Evolutionary conservation across 2,113 vertebrate species (phyloP).

Genomic region (Triplophysa dalaica): DNA sequence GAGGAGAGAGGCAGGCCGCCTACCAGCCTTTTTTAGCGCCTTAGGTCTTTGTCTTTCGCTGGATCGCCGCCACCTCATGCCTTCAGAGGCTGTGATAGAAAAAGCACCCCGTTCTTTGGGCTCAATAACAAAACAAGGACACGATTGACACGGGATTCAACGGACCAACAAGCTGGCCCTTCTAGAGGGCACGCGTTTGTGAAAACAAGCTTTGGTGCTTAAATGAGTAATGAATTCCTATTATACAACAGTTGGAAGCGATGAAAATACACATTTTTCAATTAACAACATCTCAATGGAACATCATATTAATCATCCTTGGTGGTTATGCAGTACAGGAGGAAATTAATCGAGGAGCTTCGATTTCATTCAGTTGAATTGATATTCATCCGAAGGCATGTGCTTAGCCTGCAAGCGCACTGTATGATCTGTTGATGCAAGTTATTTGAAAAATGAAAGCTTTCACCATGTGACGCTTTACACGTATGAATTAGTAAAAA

Average conservation of each 20-base stretch:
- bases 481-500: slow-evolving; percentile 7
- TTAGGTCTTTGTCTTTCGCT: slow-evolving; percentile 11
- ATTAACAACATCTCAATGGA: slow-evolving; percentile 19
- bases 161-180: not conserved
- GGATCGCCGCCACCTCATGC: slow-evolving; percentile 33
- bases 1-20: slow-evolving; percentile 40
- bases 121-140: slow-evolving; percentile 39
- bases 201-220: not conserved
- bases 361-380: slow-evolving; percentile 48
- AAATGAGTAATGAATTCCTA: slow-evolving; percentile 18
- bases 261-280: slow-evolving; percentile 44
- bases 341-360: slow-evolving; percentile 47
- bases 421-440: slow-evolving; percentile 31
- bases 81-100: slow-evolving; percentile 21
- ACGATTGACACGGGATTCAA: slow-evolving; percentile 13
- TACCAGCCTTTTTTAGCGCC: slow-evolving; percentile 25
- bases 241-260: slow-evolving; percentile 29
- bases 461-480: slow-evolving; percentile 25
- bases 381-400: slow-evolving; percentile 28
- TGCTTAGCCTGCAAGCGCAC: slow-evolving; percentile 31
- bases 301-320: slow-evolving; percentile 49
- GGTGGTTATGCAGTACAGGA: slow-evolving; percentile 49
- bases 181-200: not conserved
- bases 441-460: slow-evolving; percentile 41
- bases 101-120: slow-evolving; percentile 20